Evolutionary conservation across 2,113 vertebrate species (phyloP).

Genomic region (Tachycineta bicolor): DNA sequence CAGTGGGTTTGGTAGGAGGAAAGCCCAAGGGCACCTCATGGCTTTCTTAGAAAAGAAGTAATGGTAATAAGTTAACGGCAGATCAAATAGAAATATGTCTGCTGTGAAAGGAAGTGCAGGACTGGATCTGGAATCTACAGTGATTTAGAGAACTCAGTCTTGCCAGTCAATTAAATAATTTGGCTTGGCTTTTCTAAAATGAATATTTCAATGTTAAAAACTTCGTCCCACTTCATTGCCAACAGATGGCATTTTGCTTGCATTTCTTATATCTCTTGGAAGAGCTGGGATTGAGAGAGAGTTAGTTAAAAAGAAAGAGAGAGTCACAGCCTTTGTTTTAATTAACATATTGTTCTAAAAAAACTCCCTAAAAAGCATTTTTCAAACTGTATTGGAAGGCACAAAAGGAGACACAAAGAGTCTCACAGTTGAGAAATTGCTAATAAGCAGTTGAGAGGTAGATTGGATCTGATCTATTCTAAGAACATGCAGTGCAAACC

Average conservation of each 20-base stretch:
- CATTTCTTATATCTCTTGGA: background rate
- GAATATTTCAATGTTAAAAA: background rate
- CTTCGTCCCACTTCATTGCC: background rate
- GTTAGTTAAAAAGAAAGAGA: background rate
- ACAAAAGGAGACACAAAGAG: background rate
- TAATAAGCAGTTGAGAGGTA: background rate
- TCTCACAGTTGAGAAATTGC: background rate
- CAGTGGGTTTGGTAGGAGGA: background rate
- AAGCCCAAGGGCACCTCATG: background rate
- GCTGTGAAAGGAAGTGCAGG: background rate
- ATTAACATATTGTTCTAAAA: background rate
- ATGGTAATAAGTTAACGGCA: background rate
- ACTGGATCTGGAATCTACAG: background rate
- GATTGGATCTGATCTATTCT: background rate
- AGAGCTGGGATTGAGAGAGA: background rate
- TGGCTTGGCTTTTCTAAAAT: background rate
- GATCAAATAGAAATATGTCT: background rate
- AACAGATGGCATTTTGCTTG: slow-evolving; percentile 28
- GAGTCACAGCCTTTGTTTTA: background rate
- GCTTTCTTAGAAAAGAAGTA: background rate
- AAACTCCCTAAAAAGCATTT: background rate
- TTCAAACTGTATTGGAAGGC: background rate
- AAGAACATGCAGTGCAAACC: background rate
- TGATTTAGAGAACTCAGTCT: background rate
- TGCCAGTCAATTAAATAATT: background rate